Base-by-base conservation (phyloP, 2,797 vertebrate species). In the Xerus rutilus region DNA sequence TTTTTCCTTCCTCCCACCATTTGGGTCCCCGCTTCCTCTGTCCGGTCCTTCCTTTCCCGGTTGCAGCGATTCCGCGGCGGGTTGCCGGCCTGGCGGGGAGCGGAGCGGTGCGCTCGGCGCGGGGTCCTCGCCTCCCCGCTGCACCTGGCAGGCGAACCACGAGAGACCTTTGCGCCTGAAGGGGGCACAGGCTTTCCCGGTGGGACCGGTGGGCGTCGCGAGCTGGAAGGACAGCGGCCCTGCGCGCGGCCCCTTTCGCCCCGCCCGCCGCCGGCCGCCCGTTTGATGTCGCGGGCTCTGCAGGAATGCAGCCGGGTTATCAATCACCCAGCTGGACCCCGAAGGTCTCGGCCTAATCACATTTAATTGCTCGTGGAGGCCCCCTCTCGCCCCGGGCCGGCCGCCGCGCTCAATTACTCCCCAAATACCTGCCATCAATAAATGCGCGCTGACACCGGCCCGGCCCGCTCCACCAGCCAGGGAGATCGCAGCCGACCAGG, bases 351-450 rank as follows among this genome's bases (percentile, higher is more conserved):
- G 98, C 97, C 98, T 99, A 99, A 99, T 99, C 98, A 99, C 98
- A 98, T 99, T 98, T 99, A 99, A 99, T 99, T 99, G 98, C 98
- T 99, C 98, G 97, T 98, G 98, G 98, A 98, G 98, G 98, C 98
- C 98, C 98, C 98, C 98, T 98, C 98, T 97, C 98, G 98, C 98
- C 98, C 98, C 98, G 97, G 98, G 98, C 98, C 98, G 98, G 98
- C 98, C 98, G 98, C 98, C 98, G 98, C 98, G 98, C 98, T 98
- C 98, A 98, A 99, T 99, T 98, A 99, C 98, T 98, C 98, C 98
- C 98, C 98, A 98, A 98, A 98, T 98, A 98, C 98, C 98, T 98
- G 98, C 98, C 98, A 99, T 98, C 98, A 98, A 98, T 98, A 98
- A 98, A 98, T 98, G 98, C 98, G 98, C 98, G 98, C 98, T 98